These are phyloP conservation scores for Ceratothoa steindachneri DNA, from an alignment of 2,888 invertebrate genomes.

Conservation along the genomic window DNA sequence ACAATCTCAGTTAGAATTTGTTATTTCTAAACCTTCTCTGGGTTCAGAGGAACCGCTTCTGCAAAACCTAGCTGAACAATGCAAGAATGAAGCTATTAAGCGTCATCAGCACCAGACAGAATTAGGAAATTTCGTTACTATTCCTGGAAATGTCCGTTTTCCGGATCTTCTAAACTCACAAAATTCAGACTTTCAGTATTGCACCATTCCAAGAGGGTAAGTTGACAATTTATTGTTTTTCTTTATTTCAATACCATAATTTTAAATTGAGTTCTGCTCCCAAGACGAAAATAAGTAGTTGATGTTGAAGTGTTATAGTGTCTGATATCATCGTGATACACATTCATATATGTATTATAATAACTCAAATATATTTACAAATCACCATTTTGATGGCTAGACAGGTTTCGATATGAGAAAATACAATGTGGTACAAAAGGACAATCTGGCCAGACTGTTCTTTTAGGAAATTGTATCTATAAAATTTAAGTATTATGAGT, in stretches of 20 bases:
- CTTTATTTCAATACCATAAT: background rate
- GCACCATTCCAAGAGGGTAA: conserved; percentile 43
- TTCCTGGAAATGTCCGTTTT: conserved; percentile 1
- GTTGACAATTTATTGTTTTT: conserved; percentile 13
- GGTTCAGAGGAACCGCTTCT: background rate
- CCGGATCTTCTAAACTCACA: conserved; percentile 32
- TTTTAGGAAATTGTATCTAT: too few relatives aligned
- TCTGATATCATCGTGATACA: too few relatives aligned
- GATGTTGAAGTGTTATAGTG: too few relatives aligned
- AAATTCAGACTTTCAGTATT: conserved; percentile 28
- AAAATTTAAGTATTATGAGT: too few relatives aligned
- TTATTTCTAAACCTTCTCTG: background rate
- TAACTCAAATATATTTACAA: too few relatives aligned
- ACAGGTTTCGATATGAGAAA: too few relatives aligned
- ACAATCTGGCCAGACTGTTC: too few relatives aligned
- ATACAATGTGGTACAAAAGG: too few relatives aligned
- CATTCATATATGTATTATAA: too few relatives aligned
- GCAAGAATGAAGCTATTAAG: background rate
- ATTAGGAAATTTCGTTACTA: background rate
- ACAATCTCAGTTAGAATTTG: background rate
- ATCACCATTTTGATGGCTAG: too few relatives aligned
- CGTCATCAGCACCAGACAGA: background rate
- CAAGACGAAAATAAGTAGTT: too few relatives aligned
- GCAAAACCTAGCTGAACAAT: background rate
- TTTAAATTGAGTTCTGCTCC: too few relatives aligned